phyloP scores from a whole-genome alignment of 2,113 vertebrate genomes.

The Bubo bubo region DNA sequence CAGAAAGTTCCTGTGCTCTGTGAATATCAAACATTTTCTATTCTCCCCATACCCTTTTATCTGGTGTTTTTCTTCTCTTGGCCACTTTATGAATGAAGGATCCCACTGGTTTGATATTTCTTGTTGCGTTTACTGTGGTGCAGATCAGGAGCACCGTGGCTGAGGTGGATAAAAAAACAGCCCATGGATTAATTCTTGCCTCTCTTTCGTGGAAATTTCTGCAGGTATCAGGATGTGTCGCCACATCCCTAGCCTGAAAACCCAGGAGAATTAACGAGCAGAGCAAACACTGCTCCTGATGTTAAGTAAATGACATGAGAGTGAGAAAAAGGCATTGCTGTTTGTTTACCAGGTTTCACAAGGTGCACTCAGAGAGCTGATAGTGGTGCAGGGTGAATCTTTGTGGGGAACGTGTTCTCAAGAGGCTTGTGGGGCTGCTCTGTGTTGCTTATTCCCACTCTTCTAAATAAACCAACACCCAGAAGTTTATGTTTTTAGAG shows the following conservation, averaged over 20 bases:
- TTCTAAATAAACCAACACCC: neutral
- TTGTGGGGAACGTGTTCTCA: rapidly evolving
- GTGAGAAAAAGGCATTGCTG: neutral
- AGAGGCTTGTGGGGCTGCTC: neutral
- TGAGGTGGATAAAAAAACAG: neutral
- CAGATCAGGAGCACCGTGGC: neutral
- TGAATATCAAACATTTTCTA: neutral
- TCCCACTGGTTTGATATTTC: neutral
- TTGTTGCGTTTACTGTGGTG: rapidly evolving
- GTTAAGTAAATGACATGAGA: neutral
- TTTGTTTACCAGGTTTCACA: neutral
- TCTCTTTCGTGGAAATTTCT: neutral
- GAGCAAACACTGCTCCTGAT: neutral
- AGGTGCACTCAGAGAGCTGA: neutral
- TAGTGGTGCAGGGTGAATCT: neutral
- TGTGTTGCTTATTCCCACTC: neutral
- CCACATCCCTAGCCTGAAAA: neutral
- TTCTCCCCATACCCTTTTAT: neutral
- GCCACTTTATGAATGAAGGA: neutral
- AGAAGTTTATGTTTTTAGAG: neutral
- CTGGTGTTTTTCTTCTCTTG: neutral
- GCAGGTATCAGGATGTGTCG: neutral
- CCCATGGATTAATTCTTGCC: neutral
- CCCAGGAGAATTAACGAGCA: neutral
- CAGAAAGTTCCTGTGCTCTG: neutral